Evolutionary conservation across 2,888 invertebrate genomes (phyloP).

Genomic region (Cyaniris semiargus): DNA sequence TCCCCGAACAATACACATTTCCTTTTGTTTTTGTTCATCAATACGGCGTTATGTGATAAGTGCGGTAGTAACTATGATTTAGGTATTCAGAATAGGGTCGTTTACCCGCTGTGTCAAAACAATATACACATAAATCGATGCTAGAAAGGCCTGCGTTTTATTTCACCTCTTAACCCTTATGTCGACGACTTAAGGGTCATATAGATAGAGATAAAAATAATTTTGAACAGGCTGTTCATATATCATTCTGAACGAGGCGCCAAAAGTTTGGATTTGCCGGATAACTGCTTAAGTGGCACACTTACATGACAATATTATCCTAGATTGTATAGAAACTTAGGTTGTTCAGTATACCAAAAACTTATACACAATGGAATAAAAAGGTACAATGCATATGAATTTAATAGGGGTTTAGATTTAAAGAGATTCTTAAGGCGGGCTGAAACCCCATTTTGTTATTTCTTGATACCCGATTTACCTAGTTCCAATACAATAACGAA

Average conservation of each 20-base stretch:
- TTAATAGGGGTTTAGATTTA: too few relatives aligned
- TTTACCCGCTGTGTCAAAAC: not conserved
- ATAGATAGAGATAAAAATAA: not conserved
- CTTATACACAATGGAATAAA: not conserved
- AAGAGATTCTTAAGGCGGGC: too few relatives aligned
- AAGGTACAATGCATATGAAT: too few relatives aligned
- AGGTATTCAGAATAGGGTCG: not conserved
- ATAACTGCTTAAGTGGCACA: not conserved
- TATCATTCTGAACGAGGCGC: not conserved
- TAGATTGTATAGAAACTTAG: not conserved
- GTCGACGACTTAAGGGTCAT: not conserved
- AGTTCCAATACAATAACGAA: too few relatives aligned
- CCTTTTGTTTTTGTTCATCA: slow-evolving; percentile 10
- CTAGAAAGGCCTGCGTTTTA: not conserved
- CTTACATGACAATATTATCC: not conserved
- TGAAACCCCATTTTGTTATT: too few relatives aligned
- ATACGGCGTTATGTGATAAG: not conserved
- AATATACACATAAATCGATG: slow-evolving; percentile 10
- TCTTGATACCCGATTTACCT: too few relatives aligned
- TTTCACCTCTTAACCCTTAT: not conserved
- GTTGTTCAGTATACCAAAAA: not conserved
- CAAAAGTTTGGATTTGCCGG: not conserved
- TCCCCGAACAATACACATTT: not conserved
- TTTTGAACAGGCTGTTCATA: not conserved
- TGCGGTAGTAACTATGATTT: slow-evolving; percentile 8